These are phyloP conservation scores for Sinelater perroti DNA, from an alignment of 2,888 invertebrate species.

Conservation along the genomic window DNA sequence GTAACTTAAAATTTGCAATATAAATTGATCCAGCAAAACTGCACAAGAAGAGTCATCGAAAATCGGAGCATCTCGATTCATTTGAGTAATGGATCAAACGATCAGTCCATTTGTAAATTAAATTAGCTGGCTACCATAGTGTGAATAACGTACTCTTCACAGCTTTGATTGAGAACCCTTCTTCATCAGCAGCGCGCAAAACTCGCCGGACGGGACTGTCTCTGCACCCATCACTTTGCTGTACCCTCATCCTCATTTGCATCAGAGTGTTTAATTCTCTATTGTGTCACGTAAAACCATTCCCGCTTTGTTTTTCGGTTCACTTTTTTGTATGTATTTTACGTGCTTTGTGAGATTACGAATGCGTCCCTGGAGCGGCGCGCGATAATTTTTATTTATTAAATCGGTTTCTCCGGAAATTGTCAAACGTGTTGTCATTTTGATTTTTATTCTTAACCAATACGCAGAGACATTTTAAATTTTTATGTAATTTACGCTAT, in stretches of 20 bases:
- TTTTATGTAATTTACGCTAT: too few species aligned
- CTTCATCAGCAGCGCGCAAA: constrained; percentile 39
- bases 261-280: constrained; percentile 35
- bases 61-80: constrained; percentile 25
- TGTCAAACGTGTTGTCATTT: not conserved
- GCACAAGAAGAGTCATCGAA: constrained; percentile 20
- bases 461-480: not conserved
- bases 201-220: constrained; percentile 17
- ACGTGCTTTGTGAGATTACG: constrained; percentile 10
- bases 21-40: constrained; percentile 16
- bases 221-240: constrained; percentile 22
- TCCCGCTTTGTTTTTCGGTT: constrained; percentile 13
- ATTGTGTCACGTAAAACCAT: constrained; percentile 27
- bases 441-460: not conserved
- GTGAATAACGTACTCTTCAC: constrained; percentile 43
- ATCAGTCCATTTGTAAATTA: constrained; percentile 29
- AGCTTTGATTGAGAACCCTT: constrained; percentile 44
- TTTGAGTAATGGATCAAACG: constrained; percentile 27
- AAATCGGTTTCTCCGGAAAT: not conserved
- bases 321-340: constrained; percentile 15
- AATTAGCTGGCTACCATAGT: constrained; percentile 39
- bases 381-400: constrained; percentile 5
- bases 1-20: constrained; percentile 9
- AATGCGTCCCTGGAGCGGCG: constrained; percentile 1
- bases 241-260: constrained; percentile 36